Evolutionary conservation across 1,140 invertebrate species (phyloP).

Genomic region (Penaeus chinensis): DNA sequence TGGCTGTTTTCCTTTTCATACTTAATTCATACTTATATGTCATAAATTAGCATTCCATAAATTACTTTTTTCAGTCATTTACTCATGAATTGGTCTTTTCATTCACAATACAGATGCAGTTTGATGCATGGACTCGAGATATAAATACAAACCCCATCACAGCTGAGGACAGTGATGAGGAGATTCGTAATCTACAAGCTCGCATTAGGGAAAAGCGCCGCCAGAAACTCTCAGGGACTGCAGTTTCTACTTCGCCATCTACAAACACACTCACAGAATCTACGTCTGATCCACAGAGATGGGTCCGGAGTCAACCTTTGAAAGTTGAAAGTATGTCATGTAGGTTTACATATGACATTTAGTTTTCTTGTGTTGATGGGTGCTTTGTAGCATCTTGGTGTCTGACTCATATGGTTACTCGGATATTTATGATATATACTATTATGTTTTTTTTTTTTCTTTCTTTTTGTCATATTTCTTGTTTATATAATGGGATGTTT

Average conservation of each 20-base stretch:
- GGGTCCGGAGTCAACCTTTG: not conserved
- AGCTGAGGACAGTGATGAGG: slow-evolving; percentile 77
- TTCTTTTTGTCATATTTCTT: too few species aligned
- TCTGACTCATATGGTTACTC: not conserved
- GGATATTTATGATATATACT: too few species aligned
- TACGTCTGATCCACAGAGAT: not conserved
- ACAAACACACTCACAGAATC: not conserved
- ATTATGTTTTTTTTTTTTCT: too few species aligned
- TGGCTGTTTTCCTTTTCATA: too few species aligned
- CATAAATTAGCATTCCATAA: too few species aligned
- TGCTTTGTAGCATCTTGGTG: not conserved
- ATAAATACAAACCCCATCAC: slow-evolving; percentile 64
- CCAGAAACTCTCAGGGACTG: slow-evolving; percentile 72
- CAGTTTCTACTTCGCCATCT: slow-evolving; percentile 40
- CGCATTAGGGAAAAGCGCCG: slow-evolving; percentile 74
- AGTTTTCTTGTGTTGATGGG: not conserved
- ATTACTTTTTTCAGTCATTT: too few species aligned
- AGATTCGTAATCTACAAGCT: slow-evolving; percentile 77
- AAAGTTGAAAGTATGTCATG: slow-evolving; percentile 46
- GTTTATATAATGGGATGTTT: too few species aligned
- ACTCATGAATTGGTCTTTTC: slow-evolving; percentile 8
- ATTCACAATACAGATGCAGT: slow-evolving; percentile 62
- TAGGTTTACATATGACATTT: not conserved
- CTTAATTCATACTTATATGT: too few species aligned
- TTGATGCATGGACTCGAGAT: slow-evolving; percentile 60